Evolutionary conservation across 2,113 vertebrate genomes (phyloP), one percentile per base, ranked within the genome.

Genomic region (Eulemur macaco): DNA sequence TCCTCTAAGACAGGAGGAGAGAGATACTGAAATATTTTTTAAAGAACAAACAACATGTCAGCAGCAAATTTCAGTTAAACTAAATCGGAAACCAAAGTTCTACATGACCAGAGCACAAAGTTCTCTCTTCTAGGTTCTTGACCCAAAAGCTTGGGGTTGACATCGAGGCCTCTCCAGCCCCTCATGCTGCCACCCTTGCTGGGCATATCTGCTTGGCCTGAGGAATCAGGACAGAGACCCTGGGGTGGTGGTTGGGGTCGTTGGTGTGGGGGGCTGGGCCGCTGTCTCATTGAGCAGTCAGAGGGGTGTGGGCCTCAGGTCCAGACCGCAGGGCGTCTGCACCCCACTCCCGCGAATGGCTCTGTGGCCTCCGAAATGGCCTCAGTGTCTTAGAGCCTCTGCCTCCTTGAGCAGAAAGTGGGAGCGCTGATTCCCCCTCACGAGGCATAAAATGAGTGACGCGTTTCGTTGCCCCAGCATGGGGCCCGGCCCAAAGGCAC

Each of bases 31-130:
- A 37, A 92, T 76, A 85, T 60, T 95, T 90, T 94, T 83, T n/a
- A 96, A 91, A 96, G 86, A 95, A 94, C 39, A 96, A 96, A 96
- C 80, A 94, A 89, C 3, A 39, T 47, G 56, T 97, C 97, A 98
- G 97, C 97, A 97, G 89, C 96, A 97, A 97, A 88, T 0, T 94
- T 93, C 39, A 94, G 73, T n/a, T 37, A 96, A 95, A 58, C 66
- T 64, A 92, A 83, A 69, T 82, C 69, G 84, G 92, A 98, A 96
- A 74, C 31, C 3, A 5, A 64, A 47, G 10, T 91, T 92, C 76
- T 54, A 34, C 66, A 42, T 78, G 91, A 77, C 37, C 56, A 29
- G 89, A 88, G 42, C 64, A 68, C 50, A 91, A 60, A 84, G 37
- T 82, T 94, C 64, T 94, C 68, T 56, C 7, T 56, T 56, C 54